phyloP scores from a whole-genome alignment of 1,140 invertebrate genomes.

The silkworm (Bombyx mori) region DNA sequence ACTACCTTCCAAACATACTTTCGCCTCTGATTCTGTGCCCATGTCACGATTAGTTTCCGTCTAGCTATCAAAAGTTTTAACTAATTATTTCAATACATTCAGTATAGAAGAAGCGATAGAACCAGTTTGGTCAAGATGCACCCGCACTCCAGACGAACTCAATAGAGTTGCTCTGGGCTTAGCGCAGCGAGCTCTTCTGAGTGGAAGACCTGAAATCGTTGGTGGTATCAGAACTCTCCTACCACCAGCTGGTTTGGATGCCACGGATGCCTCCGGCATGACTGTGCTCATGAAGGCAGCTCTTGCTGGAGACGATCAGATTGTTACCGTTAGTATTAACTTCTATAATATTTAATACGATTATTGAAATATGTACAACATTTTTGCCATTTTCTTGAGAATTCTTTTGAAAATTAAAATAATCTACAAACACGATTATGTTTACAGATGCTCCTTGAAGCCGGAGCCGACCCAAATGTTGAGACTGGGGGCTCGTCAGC shows the following conservation, averaged over 20 bases:
- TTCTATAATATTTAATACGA: background rate
- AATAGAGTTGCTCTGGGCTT: conserved; percentile 78
- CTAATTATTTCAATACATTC: background rate
- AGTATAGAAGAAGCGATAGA: conserved; percentile 48
- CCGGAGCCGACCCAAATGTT: conserved; percentile 82
- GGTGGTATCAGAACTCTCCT: conserved; percentile 83
- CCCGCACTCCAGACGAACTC: conserved; percentile 39
- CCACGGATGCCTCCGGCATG: conserved; percentile 83
- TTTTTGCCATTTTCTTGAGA: background rate
- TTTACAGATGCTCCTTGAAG: conserved; percentile 78
- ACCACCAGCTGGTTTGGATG: conserved; percentile 81
- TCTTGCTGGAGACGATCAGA: conserved; percentile 83
- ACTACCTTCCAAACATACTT: no score
- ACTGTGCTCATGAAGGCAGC: conserved; percentile 87
- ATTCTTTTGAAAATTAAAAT: background rate
- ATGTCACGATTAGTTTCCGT: no score
- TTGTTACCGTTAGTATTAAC: conserved; percentile 71
- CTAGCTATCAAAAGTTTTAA: no score
- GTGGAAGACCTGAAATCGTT: conserved; percentile 83
- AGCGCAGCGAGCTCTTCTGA: conserved; percentile 84
- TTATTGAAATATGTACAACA: background rate
- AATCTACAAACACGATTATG: background rate
- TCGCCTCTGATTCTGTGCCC: no score
- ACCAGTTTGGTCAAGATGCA: conserved; percentile 47
- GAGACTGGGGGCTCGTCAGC: conserved; percentile 75